These are phyloP conservation scores for Passer montanus DNA, from an alignment of 2,113 vertebrate species.

Conservation along the genomic window DNA sequence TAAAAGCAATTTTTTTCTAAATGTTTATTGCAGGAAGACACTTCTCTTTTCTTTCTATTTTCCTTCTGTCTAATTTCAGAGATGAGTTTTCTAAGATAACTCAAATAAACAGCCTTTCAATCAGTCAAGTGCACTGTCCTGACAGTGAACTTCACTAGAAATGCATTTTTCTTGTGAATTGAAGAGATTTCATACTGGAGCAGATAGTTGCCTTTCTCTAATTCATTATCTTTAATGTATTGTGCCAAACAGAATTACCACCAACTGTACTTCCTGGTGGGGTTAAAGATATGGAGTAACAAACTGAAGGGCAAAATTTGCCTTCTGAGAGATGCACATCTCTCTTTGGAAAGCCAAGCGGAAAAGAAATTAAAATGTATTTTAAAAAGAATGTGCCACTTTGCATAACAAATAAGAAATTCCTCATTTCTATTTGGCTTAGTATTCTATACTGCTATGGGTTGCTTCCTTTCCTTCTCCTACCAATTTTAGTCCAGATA, in stretches of 20 bases:
- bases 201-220: background rate
- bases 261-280: background rate
- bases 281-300: conserved; percentile 1
- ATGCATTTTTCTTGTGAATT: conserved; percentile 6
- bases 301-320: conserved; percentile 31
- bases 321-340: background rate
- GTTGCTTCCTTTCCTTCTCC: background rate
- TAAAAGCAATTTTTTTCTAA: conserved; percentile 69
- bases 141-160: conserved; percentile 46
- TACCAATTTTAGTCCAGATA: background rate
- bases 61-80: conserved; percentile 60
- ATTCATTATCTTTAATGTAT: conserved; percentile 41
- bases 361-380: conserved; percentile 22
- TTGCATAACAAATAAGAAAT: conserved; percentile 20
- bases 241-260: conserved; percentile 35
- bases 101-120: conserved; percentile 63
- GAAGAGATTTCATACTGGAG: conserved; percentile 21
- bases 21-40: conserved; percentile 72
- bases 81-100: conserved; percentile 57
- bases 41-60: conserved; percentile 47
- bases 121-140: conserved; percentile 51
- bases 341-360: background rate
- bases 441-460: background rate
- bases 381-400: background rate
- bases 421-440: background rate